Base-by-base conservation (phyloP, 2,113 vertebrate genomes). In the Clarias magur region DNA sequence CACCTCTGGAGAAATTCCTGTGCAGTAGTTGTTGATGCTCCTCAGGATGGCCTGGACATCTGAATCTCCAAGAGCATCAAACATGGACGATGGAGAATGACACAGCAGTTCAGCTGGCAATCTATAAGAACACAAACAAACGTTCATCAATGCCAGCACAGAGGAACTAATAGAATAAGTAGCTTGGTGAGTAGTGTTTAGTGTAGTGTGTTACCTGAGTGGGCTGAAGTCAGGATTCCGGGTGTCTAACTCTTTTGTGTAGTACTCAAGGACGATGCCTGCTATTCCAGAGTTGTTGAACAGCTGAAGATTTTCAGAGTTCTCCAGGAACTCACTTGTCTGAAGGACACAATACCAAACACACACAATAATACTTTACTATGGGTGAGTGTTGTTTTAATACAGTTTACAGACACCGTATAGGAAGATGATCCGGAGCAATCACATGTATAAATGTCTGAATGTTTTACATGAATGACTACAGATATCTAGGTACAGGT, bases 281-380 rank as follows among this genome's bases (percentile, higher is more conserved):
- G 92, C 16, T 42, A 94, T 82, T 0, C 15, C 82, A 54, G 85
- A 15, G 75, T n/a, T 59, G 88, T 87, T 92, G 72, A 94, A 93
- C 80, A 94, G 92, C 82, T 93, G 60, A 88, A 94, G 90, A 88
- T 93, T 93, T 48, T 88, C 89, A 60, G 83, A 83, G 83, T 95
- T 65, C 68, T 80, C 88, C 59, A 90, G 76, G 85, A 95, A 93
- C 4, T 86, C 53, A 0, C 82, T 0, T 21, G 72, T 54, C 94
- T 94, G 82, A 63, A n/a, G 62, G 62, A n/a, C 62, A 63, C 62
- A 63, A 63, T 63, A 11, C 38, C 38, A 63, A 63, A 63, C 62
- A 38, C 23, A 85, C 3, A 82, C 38, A 82, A 6, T 82, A 21
- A 53, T 91, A 90, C 67, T 38, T 21, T 54, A 86, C 27, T 67